These are phyloP conservation scores for Empis livida DNA, from an alignment of 2,888 invertebrate species.

Conservation along the genomic window DNA sequence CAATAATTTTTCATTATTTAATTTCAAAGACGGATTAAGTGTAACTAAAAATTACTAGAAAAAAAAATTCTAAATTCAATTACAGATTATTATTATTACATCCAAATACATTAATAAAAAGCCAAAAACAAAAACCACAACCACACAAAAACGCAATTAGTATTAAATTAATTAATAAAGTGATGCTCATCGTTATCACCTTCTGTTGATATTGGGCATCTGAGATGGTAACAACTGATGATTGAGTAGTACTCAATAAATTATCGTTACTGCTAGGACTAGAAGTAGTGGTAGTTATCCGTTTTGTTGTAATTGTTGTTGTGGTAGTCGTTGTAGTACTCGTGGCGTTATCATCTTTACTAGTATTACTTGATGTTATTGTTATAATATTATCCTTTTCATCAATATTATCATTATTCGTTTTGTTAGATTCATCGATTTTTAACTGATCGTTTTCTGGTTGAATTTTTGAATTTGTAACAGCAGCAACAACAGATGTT, in stretches of 20 bases:
- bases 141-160: constrained; percentile 34
- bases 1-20: neutral
- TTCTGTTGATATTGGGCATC: constrained; percentile 20
- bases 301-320: constrained; percentile 18
- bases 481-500: neutral
- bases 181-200: constrained; percentile 35
- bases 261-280: constrained; percentile 1
- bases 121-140: constrained; percentile 36
- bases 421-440: neutral
- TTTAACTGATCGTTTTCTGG: constrained; percentile 1
- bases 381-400: neutral
- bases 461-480: neutral
- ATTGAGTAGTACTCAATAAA: no score
- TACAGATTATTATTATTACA: constrained; percentile 11
- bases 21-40: constrained; percentile 5
- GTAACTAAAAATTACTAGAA: constrained; percentile 1
- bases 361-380: constrained; percentile 15
- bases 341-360: constrained; percentile 18
- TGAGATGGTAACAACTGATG: no score
- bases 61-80: constrained; percentile 5
- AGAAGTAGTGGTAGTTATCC: neutral
- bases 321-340: constrained; percentile 20
- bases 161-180: constrained; percentile 29
- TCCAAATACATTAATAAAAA: constrained; percentile 25
- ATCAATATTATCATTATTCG: neutral